phyloP scores from a whole-genome alignment of 2,888 invertebrate species.

The Drosophila falleni region DNA sequence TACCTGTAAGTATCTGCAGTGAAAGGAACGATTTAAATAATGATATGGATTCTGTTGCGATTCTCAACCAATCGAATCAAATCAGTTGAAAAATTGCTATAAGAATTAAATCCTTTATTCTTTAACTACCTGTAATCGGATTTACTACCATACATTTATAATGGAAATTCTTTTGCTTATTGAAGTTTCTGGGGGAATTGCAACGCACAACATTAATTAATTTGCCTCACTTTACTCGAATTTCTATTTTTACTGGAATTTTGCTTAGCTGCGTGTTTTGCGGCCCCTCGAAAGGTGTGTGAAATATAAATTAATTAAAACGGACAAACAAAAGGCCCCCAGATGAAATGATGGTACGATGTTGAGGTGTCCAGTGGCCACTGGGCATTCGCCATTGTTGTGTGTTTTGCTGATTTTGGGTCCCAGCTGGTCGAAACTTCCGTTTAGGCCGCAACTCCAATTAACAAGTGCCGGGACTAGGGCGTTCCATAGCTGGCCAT shows the following conservation, averaged over 20 bases:
- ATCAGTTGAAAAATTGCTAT: background rate
- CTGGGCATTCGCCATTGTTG: slow-evolving; percentile 48
- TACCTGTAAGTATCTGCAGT: slow-evolving; percentile 86
- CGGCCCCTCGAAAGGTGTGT: slow-evolving; percentile 63
- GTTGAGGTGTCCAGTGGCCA: slow-evolving; percentile 32
- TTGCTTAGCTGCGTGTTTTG: slow-evolving; percentile 39
- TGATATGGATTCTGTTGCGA: background rate
- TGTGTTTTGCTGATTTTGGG: slow-evolving; percentile 29
- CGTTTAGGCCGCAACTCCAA: slow-evolving; percentile 57
- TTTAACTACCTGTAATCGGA: slow-evolving; percentile 12
- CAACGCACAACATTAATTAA: slow-evolving; percentile 44
- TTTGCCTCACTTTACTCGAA: slow-evolving; percentile 31
- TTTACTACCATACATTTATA: slow-evolving; percentile 22
- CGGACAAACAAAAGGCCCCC: slow-evolving; percentile 56
- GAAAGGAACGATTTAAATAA: background rate
- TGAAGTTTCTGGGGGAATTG: slow-evolving; percentile 22
- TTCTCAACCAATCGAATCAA: slow-evolving; percentile 85
- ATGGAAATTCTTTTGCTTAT: slow-evolving; percentile 34
- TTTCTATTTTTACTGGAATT: slow-evolving; percentile 34
- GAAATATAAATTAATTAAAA: slow-evolving; percentile 79
- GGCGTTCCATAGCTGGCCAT: slow-evolving; percentile 19
- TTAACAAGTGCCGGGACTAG: slow-evolving; percentile 56
- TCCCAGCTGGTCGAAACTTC: slow-evolving; percentile 58
- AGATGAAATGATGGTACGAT: background rate
- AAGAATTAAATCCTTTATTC: background rate